Evolutionary conservation across 2,888 invertebrate species (phyloP).

Genomic region (Petrolisthes cinctipes): DNA sequence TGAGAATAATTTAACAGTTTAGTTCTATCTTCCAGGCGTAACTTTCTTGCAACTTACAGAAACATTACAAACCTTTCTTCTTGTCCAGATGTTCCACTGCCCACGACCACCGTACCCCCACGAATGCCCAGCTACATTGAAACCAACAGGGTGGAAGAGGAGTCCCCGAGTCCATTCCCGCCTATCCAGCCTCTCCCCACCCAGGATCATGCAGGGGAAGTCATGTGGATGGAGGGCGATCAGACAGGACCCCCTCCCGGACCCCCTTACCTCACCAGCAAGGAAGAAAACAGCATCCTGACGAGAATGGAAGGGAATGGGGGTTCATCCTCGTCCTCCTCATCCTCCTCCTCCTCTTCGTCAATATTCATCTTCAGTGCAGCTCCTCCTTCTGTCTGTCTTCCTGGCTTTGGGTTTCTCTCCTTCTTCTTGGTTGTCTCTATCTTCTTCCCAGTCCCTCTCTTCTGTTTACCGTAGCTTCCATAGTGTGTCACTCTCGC

Average conservation of each 20-base stretch:
- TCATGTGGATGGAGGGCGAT: constrained; percentile 7
- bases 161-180: neutral
- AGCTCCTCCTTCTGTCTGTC: neutral
- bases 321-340: neutral
- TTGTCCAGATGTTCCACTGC: constrained; percentile 31
- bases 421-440: neutral
- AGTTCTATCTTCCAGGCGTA: no score
- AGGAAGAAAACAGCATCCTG: neutral
- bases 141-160: constrained; percentile 42
- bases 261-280: neutral
- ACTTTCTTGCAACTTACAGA: no score
- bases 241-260: constrained; percentile 2
- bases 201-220: constrained; percentile 10
- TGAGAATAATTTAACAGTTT: no score
- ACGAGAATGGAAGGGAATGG: neutral
- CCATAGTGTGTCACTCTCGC: neutral
- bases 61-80: no score
- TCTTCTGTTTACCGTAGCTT: neutral
- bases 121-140: constrained; percentile 44
- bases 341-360: neutral
- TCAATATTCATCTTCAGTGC: neutral
- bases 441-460: neutral
- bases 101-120: constrained; percentile 38
- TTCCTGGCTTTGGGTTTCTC: neutral
- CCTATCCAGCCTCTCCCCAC: neutral